phyloP scores from a whole-genome alignment of 2,888 invertebrate genomes.

The Drosophila prolongata region DNA sequence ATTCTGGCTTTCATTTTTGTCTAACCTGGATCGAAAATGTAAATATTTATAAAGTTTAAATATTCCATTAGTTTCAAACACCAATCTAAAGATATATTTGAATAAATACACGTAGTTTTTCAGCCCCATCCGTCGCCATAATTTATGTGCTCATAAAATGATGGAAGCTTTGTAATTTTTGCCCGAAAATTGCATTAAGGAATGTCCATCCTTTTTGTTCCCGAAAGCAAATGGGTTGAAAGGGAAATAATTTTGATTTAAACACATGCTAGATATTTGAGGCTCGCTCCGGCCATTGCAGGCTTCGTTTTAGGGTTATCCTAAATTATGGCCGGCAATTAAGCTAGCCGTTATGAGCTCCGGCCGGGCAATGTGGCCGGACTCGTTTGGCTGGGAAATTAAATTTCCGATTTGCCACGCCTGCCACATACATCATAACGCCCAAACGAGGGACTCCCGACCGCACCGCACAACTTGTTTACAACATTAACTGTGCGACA shows the following conservation, averaged over 20 bases:
- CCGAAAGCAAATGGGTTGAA: conserved; percentile 15
- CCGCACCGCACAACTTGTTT: conserved; percentile 65
- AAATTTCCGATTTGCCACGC: conserved; percentile 77
- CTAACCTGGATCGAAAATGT: no score
- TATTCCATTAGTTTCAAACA: no score
- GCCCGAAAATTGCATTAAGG: conserved; percentile 11
- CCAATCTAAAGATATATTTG: no score
- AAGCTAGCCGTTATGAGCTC: conserved; percentile 74
- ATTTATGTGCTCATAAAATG: conserved; percentile 8
- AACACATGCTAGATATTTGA: conserved; percentile 16
- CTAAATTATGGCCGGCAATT: conserved; percentile 73
- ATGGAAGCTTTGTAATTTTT: not conserved
- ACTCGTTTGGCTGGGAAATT: conserved; percentile 68
- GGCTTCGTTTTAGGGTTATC: conserved; percentile 21
- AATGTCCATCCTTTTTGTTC: not conserved
- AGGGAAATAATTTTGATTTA: conserved; percentile 32
- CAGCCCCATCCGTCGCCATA: not conserved
- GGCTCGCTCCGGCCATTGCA: no score
- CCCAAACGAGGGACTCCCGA: conserved; percentile 23
- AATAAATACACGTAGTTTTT: no score
- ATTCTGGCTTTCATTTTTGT: no score
- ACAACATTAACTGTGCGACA: conserved; percentile 80
- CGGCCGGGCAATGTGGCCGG: conserved; percentile 56
- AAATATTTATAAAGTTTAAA: no score
- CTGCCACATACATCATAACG: conserved; percentile 73